Evolutionary conservation across 2,888 invertebrate genomes (phyloP).

Genomic region (Caenorhabditis becei): DNA sequence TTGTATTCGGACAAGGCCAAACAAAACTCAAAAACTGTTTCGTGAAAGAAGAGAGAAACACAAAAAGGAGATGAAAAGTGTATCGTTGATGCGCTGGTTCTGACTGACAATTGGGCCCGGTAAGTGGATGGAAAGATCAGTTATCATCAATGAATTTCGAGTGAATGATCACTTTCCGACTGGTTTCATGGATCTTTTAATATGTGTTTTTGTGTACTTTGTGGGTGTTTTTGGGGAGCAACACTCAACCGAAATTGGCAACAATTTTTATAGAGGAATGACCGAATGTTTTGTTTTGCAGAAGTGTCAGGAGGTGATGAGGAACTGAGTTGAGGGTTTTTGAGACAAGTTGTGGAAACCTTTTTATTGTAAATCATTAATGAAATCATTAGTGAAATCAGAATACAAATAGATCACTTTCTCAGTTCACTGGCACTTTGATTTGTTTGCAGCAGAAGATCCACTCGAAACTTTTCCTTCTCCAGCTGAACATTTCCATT

Average conservation of each 20-base stretch:
- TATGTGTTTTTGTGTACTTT: not conserved
- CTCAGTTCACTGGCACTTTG: not conserved
- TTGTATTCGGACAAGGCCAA: not conserved
- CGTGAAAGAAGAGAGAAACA: not conserved
- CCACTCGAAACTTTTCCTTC: not conserved
- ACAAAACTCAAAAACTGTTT: not conserved
- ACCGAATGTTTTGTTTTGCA: too few relatives aligned
- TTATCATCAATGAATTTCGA: not conserved
- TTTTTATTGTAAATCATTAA: too few relatives aligned
- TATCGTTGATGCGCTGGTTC: not conserved
- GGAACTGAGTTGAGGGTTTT: too few relatives aligned
- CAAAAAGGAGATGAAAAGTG: not conserved
- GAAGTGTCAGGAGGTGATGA: too few relatives aligned
- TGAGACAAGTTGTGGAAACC: too few relatives aligned
- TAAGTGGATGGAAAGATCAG: constrained; percentile 3
- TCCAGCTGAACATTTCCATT: not conserved
- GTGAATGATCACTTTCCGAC: not conserved
- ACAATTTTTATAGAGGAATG: not conserved
- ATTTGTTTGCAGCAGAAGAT: not conserved
- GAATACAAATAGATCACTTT: not conserved
- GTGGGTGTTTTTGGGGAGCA: not conserved
- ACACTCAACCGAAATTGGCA: not conserved
- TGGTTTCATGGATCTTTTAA: not conserved
- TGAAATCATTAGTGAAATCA: too few relatives aligned
- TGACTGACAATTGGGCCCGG: not conserved